These are phyloP conservation scores for Pitta sordida DNA, from an alignment of 2,113 vertebrate species.

Conservation along the genomic window DNA sequence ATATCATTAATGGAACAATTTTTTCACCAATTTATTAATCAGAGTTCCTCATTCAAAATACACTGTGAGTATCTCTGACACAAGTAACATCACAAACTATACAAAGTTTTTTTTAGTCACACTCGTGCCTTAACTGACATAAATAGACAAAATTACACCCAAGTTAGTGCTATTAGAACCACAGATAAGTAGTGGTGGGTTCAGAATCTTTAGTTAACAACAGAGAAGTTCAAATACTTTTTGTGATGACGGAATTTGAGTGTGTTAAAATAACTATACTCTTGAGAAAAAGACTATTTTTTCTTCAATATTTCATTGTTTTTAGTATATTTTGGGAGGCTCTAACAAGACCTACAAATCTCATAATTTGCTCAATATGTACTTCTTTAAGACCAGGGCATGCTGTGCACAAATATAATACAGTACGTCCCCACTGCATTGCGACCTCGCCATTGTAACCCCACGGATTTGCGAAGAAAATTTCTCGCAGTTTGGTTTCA, in stretches of 20 bases:
- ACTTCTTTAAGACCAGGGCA: background rate
- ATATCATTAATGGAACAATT: background rate
- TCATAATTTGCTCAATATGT: background rate
- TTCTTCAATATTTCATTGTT: background rate
- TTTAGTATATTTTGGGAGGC: background rate
- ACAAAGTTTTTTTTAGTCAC: background rate
- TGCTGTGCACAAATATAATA: background rate
- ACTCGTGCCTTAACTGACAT: background rate
- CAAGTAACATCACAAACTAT: background rate
- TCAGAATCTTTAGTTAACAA: background rate
- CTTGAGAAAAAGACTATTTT: background rate
- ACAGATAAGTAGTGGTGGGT: background rate
- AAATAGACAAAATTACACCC: background rate
- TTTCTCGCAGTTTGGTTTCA: no score
- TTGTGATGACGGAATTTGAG: background rate
- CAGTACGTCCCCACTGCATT: no score
- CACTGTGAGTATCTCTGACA: background rate
- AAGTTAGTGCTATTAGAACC: background rate
- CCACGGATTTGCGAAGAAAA: no score
- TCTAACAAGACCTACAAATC: background rate
- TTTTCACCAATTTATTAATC: background rate
- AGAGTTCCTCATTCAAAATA: background rate
- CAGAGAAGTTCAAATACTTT: background rate
- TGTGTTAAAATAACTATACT: background rate
- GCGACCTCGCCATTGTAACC: no score